Evolutionary conservation across 2,797 vertebrate genomes (phyloP).

Genomic region (Danio tinwini): DNA sequence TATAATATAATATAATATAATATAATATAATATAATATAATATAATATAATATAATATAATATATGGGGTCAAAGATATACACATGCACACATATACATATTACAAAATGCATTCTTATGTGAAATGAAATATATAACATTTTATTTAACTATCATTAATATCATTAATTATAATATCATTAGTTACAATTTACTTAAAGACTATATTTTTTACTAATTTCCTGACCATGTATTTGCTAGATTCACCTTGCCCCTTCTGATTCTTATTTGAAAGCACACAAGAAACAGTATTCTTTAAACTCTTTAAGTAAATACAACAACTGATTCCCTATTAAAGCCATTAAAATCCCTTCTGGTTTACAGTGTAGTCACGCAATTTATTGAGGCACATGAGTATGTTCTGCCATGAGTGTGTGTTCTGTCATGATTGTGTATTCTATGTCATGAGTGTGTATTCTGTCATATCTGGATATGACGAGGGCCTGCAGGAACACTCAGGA

Average conservation of each 20-base stretch:
- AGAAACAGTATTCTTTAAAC: not conserved
- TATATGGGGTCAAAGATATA: too few species aligned
- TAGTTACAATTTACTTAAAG: too few species aligned
- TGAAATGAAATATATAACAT: too few species aligned
- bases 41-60: not conserved
- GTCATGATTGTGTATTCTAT: slow-evolving; percentile 27
- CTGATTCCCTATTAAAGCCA: not conserved
- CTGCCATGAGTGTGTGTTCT: slow-evolving; percentile 7
- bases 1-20: too few species aligned
- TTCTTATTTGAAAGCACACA: too few species aligned
- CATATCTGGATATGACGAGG: not conserved
- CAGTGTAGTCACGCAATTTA: not conserved
- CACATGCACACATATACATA: too few species aligned
- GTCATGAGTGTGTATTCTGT: slow-evolving; percentile 27
- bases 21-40: not conserved
- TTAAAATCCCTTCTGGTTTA: not conserved
- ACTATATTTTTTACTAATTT: too few species aligned
- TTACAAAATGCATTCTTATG: too few species aligned
- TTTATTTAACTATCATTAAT: too few species aligned
- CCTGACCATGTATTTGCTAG: too few species aligned
- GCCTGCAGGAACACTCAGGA: slow-evolving; percentile 13
- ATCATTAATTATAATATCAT: too few species aligned
- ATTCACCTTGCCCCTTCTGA: too few species aligned
- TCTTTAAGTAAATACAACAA: not conserved
- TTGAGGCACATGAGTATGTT: not conserved